A percentile compares a stretch with the other conserved stretches of the same genome.
Evolutionary conservation across 2,113 vertebrate genomes (phyloP).

Genomic region (Tauraco erythrolophus): DNA sequence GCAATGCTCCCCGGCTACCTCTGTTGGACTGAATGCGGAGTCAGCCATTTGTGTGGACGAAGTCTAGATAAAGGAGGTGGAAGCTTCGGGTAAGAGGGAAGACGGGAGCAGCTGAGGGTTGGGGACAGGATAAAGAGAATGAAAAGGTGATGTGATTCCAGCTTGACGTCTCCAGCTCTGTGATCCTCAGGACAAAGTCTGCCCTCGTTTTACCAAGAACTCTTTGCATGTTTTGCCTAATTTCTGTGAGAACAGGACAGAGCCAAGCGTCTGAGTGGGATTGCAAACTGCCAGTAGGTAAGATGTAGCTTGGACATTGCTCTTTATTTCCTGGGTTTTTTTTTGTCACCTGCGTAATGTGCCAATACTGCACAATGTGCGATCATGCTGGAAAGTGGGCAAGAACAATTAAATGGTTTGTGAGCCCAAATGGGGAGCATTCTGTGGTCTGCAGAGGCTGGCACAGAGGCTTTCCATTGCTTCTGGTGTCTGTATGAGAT

Average conservation of each 20-base stretch:
- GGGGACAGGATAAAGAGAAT: background rate
- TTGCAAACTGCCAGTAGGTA: background rate
- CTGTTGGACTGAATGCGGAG: fast-evolving
- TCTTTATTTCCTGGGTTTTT: background rate
- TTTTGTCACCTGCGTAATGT: background rate
- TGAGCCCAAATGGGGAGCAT: background rate
- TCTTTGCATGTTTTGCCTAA: background rate
- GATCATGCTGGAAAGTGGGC: background rate
- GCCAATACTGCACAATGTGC: background rate
- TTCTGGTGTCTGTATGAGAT: background rate
- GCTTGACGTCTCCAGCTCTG: background rate
- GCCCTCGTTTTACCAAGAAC: background rate
- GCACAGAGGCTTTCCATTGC: background rate
- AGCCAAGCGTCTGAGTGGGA: background rate
- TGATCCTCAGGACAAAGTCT: background rate
- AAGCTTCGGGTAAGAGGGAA: background rate
- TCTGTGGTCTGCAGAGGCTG: background rate
- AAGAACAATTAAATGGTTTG: background rate
- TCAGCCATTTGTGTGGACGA: fast-evolving
- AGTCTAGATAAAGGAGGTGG: background rate
- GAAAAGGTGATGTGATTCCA: background rate
- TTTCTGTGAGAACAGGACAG: background rate
- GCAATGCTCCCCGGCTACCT: background rate
- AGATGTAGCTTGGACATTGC: background rate
- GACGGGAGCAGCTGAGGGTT: background rate